Base-by-base conservation (phyloP, 2,888 invertebrate species). In the Orchesellides sinensis region DNA sequence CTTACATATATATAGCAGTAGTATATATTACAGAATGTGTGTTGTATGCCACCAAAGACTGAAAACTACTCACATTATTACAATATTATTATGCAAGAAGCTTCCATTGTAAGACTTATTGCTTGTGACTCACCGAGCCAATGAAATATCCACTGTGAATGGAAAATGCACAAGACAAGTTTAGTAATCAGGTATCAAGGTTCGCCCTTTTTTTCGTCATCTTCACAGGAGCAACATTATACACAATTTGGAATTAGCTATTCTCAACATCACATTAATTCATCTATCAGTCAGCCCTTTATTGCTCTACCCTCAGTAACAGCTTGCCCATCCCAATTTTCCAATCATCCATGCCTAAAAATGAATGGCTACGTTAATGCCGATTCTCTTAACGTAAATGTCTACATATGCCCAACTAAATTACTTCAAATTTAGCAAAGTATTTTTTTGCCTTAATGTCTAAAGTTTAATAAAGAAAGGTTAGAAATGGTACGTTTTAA, bases 71-170 rank as follows among this genome's bases (percentile, higher is more conserved):
- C 81, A 74, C 81, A 81, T 81, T 81, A 81, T 81, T 81, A 69
- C 74, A 68, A 81, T 69, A 81, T 81, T 81, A 81, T 81, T 74
- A 81, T 81, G 81, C 81, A 81, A 81, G 81, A 63, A 81, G 81
- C 81, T 74, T 74, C 74, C 69, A 74, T 29, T 59, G 61, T 45
- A 81, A 81, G 81, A 81, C 81, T 81, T 81, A 81, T 81, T 81
- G 69, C 81, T 81, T 74, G 52, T 69, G 81, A 81, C 74, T 81
- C 74, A 74, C 74, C 49, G 35, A 40, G 21, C n/a, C 17, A 32
- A 54, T 23, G 23, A 32, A 69, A 79, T 79, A 69, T n/a, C 10
- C 40, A 40, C 40, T n/a, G 1, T 8, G 10, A 54, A 27, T 45
- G 63, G 56, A 23, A 32, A 19, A 56, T 0, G 59, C 27, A 27